phyloP scores from a whole-genome alignment of 2,797 vertebrate genomes.

The Myoxocephalus aenaeus region DNA sequence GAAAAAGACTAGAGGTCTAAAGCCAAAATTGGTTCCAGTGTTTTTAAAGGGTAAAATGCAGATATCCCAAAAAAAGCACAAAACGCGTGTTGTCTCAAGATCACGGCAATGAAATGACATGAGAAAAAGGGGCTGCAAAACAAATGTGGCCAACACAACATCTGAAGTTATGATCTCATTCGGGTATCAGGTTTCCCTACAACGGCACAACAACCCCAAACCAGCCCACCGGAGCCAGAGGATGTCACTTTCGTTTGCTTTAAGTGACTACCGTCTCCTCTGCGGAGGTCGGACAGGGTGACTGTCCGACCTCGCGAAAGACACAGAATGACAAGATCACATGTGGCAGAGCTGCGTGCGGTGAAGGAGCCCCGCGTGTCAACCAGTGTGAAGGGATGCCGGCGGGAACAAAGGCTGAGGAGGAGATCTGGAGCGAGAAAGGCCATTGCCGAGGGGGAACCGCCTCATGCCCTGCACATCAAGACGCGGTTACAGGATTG shows the following conservation, averaged over 20 bases:
- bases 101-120: background rate
- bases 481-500: background rate
- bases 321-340: conserved; percentile 56
- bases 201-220: background rate
- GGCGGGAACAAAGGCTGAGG: background rate
- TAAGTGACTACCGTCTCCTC: conserved; percentile 8
- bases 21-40: no score
- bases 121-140: background rate
- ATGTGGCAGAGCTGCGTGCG: conserved; percentile 54
- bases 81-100: background rate
- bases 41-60: no score
- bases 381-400: conserved; percentile 17
- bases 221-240: background rate
- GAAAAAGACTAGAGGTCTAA: no score
- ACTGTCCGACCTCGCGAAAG: conserved; percentile 11
- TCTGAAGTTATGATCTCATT: background rate
- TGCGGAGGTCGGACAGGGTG: conserved; percentile 10
- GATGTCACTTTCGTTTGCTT: conserved; percentile 16
- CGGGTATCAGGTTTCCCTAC: background rate
- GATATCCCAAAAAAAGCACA: background rate
- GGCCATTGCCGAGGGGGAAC: conserved; percentile 14
- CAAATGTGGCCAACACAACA: background rate
- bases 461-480: background rate
- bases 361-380: conserved; percentile 37
- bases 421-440: conserved; percentile 25